Conservation (phyloP, 1,140 invertebrate genomes). For the Trialeurodes vaporariorum region DNA sequence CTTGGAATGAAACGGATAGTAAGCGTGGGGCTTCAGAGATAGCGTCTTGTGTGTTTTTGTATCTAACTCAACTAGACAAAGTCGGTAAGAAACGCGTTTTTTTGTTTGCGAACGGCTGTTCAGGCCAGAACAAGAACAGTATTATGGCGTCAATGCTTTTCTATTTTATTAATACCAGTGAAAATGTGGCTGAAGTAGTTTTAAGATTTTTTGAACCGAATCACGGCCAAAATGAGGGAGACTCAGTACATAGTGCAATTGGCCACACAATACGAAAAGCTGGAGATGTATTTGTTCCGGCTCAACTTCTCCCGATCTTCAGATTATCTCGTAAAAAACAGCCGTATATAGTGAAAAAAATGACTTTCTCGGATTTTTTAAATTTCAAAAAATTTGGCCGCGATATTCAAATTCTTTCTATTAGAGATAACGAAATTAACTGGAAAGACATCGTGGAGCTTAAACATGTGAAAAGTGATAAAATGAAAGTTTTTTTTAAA, state of each 20-base stretch:
- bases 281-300: background rate
- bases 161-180: background rate
- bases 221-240: background rate
- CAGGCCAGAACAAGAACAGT: background rate
- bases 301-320: background rate
- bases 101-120: background rate
- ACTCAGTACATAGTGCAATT: background rate
- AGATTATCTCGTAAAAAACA: background rate
- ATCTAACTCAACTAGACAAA: constrained; percentile 11
- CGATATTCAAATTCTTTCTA: background rate
- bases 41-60: constrained; percentile 26
- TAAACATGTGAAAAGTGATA: background rate
- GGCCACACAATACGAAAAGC: background rate
- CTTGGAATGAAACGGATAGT: constrained; percentile 30
- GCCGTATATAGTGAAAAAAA: background rate
- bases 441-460: background rate
- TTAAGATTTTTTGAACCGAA: background rate
- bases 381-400: background rate
- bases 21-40: constrained; percentile 31
- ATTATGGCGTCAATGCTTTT: background rate
- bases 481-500: background rate
- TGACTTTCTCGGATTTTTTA: background rate
- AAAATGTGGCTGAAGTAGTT: background rate
- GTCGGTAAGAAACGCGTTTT: background rate
- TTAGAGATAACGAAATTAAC: background rate